Evolutionary conservation across 2,797 vertebrate species (phyloP).

Genomic region (Crocodylus rhombifer): DNA sequence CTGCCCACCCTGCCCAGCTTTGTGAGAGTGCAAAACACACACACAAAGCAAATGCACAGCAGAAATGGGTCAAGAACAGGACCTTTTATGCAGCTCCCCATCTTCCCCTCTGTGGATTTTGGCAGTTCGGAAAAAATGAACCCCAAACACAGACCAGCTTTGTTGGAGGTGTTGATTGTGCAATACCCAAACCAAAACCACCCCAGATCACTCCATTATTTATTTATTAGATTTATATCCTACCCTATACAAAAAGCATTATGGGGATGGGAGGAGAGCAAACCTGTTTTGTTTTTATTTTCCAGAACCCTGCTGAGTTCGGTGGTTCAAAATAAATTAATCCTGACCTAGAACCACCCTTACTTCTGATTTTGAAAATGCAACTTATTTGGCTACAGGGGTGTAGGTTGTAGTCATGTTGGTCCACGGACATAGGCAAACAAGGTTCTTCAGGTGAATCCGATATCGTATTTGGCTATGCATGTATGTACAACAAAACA

Average conservation of each 20-base stretch:
- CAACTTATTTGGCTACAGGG: background rate
- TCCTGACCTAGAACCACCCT: background rate
- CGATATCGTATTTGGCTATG: too few species aligned
- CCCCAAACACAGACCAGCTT: background rate
- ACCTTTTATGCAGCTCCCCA: background rate
- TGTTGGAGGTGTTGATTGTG: background rate
- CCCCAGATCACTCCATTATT: background rate
- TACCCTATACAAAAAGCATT: background rate
- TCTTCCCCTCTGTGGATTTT: background rate
- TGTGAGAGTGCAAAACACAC: background rate
- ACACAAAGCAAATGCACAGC: accelerated
- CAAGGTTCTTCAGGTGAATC: too few species aligned
- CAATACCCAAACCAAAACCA: background rate
- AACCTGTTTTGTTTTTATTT: background rate
- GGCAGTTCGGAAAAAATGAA: background rate
- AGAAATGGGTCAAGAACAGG: background rate
- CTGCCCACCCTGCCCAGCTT: background rate
- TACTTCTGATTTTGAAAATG: background rate
- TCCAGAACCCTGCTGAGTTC: background rate
- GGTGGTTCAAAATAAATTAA: background rate
- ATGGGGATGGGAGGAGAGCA: background rate
- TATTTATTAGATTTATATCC: too few species aligned
- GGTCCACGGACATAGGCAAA: too few species aligned
- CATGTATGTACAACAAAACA: too few species aligned
- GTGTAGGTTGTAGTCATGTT: too few species aligned